Percentiles rank a stretch among this genome's conserved stretches.
Conservation (phyloP, 2,113 vertebrate species). For the Pomatostomus ruficeps region DNA sequence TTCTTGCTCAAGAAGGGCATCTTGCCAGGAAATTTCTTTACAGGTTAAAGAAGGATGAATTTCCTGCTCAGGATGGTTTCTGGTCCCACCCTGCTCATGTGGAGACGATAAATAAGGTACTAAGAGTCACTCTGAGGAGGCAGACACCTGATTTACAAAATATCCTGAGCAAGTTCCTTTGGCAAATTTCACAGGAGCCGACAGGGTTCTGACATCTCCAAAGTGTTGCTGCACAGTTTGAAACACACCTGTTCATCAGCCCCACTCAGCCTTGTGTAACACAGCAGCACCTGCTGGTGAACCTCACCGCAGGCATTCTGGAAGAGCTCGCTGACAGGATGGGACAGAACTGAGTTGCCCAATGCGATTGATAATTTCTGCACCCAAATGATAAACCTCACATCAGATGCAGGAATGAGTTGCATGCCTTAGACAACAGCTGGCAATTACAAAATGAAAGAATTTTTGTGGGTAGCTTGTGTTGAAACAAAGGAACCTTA, state of each 20-base stretch:
- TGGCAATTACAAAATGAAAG: background rate
- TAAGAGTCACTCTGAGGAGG: background rate
- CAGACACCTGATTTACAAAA: background rate
- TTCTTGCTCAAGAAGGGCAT: background rate
- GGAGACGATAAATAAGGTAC: background rate
- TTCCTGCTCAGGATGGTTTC: background rate
- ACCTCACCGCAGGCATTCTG: background rate
- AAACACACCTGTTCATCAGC: background rate
- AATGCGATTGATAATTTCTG: background rate
- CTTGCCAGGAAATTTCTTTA: background rate
- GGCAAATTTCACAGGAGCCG: background rate
- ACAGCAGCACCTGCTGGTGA: background rate
- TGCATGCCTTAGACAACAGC: background rate
- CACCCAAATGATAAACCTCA: background rate
- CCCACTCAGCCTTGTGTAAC: background rate
- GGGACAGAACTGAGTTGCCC: background rate
- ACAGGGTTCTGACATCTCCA: background rate
- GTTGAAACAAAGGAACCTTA: background rate
- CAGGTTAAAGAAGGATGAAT: background rate
- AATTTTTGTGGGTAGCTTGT: background rate
- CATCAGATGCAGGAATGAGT: background rate
- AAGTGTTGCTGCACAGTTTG: background rate
- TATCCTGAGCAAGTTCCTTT: background rate
- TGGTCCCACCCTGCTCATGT: fast-evolving
- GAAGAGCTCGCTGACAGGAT: background rate